Evolutionary conservation across 2,888 invertebrate genomes (phyloP).

Genomic region (Drosophila dives): DNA sequence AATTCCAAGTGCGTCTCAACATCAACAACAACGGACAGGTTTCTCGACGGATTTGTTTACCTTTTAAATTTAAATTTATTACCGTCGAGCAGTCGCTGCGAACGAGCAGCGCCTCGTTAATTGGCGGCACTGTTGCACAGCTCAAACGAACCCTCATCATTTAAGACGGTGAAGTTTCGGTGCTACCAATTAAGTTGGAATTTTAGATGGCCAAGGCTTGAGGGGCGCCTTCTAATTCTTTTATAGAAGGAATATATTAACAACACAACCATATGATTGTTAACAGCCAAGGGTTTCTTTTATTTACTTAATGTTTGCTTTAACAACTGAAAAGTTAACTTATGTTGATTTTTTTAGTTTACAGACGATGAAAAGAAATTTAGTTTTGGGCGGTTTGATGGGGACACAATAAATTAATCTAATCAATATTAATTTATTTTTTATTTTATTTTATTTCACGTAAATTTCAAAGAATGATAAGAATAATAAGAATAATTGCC

Average conservation of each 20-base stretch:
- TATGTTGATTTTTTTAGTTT: not conserved
- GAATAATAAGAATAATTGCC: not conserved
- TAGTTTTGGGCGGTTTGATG: not conserved
- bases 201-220: conserved; percentile 2
- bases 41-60: conserved; percentile 59
- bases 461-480: not conserved
- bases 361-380: not conserved
- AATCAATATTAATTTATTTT: no score
- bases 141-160: conserved; percentile 70
- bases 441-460: not conserved
- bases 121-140: conserved; percentile 61
- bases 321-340: not conserved
- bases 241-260: not conserved
- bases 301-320: not conserved
- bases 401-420: not conserved
- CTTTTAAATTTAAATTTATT: conserved; percentile 79
- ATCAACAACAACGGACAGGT: conserved; percentile 11
- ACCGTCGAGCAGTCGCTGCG: conserved; percentile 37
- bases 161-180: conserved; percentile 15
- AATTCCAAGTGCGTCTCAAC: conserved; percentile 29
- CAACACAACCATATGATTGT: not conserved
- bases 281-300: not conserved
- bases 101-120: conserved; percentile 54
- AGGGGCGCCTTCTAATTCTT: not conserved
- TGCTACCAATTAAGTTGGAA: conserved; percentile 39